Evolutionary conservation across 2,797 vertebrate genomes (phyloP).

Genomic region (Florisuga fusca): DNA sequence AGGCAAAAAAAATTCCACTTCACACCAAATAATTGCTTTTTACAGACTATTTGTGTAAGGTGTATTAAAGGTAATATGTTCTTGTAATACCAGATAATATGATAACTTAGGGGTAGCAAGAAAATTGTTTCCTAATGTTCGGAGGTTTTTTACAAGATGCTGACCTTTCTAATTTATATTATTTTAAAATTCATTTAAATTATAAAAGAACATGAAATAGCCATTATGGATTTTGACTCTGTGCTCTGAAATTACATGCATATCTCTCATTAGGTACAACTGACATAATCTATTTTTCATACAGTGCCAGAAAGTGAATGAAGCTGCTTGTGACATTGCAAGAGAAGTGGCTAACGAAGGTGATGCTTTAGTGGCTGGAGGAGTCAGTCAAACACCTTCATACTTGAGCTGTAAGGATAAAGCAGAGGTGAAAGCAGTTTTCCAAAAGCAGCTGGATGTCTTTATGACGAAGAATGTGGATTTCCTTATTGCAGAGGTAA

Average conservation of each 20-base stretch:
- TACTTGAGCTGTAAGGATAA: slow-evolving; percentile 95
- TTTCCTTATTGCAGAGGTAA: slow-evolving; percentile 96
- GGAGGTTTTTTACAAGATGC: not conserved
- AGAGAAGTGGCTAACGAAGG: slow-evolving; percentile 91
- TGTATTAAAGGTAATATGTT: not conserved
- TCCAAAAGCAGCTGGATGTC: slow-evolving; percentile 89
- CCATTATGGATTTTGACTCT: not conserved
- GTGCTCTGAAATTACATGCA: not conserved
- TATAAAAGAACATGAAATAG: not conserved
- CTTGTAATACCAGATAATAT: not conserved
- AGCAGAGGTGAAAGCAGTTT: slow-evolving; percentile 88
- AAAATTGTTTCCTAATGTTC: not conserved
- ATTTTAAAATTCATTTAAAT: not conserved
- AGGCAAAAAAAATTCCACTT: not conserved
- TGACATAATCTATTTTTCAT: not conserved
- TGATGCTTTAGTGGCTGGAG: slow-evolving; percentile 92
- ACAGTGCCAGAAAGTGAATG: slow-evolving; percentile 91
- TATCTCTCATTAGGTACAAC: not conserved
- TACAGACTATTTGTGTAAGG: not conserved
- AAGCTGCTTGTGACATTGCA: slow-evolving; percentile 96
- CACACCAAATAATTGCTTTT: not conserved
- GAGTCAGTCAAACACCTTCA: slow-evolving; percentile 94
- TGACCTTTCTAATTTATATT: not conserved
- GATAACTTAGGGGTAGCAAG: not conserved
- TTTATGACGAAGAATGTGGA: slow-evolving; percentile 93